Conservation (phyloP, 2,113 vertebrate species). For the Sciurus niger region DNA sequence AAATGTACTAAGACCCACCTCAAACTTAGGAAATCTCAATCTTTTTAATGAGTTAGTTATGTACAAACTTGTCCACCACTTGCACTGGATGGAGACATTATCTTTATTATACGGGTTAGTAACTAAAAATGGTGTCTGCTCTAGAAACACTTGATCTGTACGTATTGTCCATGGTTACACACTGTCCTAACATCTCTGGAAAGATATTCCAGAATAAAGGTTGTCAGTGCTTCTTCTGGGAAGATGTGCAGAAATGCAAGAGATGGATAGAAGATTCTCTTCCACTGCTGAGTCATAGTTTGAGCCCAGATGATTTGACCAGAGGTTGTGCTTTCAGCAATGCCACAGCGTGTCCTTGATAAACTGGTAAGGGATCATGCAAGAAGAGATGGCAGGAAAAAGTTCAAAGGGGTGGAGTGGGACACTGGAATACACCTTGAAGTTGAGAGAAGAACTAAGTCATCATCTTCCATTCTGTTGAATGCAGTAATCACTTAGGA, state of each 20-base stretch:
- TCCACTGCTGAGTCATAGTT: background rate
- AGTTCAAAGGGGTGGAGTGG: background rate
- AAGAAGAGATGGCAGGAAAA: background rate
- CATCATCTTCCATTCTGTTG: background rate
- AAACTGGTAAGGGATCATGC: background rate
- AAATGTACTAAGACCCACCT: background rate
- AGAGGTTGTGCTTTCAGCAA: background rate
- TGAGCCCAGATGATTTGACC: background rate
- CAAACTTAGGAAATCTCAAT: background rate
- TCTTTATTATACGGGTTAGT: background rate
- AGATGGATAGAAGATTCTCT: background rate
- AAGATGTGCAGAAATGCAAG: background rate
- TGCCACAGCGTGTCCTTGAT: background rate
- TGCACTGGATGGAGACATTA: background rate
- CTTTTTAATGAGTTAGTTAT: background rate
- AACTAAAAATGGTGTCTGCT: conserved; percentile 1
- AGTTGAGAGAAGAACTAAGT: background rate
- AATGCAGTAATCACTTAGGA: background rate
- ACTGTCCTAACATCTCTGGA: background rate
- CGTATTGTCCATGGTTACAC: background rate
- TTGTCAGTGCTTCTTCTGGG: background rate
- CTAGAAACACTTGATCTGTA: background rate
- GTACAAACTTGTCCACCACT: background rate
- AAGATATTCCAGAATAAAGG: background rate
- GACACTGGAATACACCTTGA: background rate